These are phyloP conservation scores for Passer domesticus DNA, from an alignment of 2,113 vertebrate species.

Conservation along the genomic window DNA sequence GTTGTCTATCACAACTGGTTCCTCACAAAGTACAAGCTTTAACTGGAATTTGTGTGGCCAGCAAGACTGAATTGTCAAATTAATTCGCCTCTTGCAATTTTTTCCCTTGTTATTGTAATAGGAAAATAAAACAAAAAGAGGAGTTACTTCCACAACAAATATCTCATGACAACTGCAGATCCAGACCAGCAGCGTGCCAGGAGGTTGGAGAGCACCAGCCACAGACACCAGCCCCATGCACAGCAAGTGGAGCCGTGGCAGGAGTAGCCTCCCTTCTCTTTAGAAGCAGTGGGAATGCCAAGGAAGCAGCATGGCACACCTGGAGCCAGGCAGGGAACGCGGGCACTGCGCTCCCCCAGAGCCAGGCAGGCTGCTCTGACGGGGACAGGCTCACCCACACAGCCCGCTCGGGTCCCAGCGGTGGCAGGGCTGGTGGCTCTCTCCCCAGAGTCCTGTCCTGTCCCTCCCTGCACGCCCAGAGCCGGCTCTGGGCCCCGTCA, in stretches of 20 bases:
- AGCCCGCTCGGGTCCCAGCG: fast-evolving
- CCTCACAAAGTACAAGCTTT: background rate
- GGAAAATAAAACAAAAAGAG: background rate
- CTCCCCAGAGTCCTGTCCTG: background rate
- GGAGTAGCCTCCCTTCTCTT: background rate
- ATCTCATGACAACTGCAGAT: background rate
- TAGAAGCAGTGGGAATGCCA: fast-evolving
- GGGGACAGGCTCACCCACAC: background rate
- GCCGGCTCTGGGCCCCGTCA: background rate
- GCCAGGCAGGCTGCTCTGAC: background rate
- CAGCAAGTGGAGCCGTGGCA: background rate
- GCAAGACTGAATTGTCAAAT: background rate
- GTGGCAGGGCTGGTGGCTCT: background rate
- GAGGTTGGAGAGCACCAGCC: background rate
- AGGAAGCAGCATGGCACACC: fast-evolving
- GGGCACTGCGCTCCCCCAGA: fast-evolving
- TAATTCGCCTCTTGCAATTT: background rate
- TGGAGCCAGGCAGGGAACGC: fast-evolving
- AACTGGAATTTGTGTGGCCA: background rate
- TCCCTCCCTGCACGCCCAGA: background rate
- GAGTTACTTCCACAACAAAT: background rate
- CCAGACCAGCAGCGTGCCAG: fast-evolving
- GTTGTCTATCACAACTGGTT: background rate
- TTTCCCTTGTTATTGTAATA: background rate
- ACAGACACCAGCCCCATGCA: background rate